Base-by-base conservation (phyloP, 1,140 invertebrate species). In the Pinna nobilis region DNA sequence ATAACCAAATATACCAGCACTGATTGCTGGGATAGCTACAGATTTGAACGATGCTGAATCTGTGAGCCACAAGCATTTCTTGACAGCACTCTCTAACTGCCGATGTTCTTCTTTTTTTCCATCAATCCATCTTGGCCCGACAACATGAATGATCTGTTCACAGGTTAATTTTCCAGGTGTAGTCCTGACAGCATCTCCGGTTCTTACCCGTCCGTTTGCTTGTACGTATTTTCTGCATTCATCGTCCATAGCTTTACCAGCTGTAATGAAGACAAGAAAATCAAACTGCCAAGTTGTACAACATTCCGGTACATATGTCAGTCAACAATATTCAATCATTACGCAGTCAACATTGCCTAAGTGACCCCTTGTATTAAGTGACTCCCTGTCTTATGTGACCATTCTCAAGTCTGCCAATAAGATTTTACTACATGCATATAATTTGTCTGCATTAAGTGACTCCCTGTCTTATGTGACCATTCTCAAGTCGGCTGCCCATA, bases 1-100 rank as follows among this genome's bases (percentile, higher is more conserved):
- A 68, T 80, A 83, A 5, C 75, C 51, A 78, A 76, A 85, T 39
- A 81, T 76, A 1, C 83, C 83, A n/a, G 82, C 72, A 72, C 80
- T 79, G 3, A 85, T 23, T 1, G 81, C 76, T 39, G 83, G 83
- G 20, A 83, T 33, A 2, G 79, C 82, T 25, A 85, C 67, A 0
- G 74, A 68, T 47, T 37, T 23, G 2, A 68, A 67, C 4, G 51
- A 64, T 37, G 47, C 35, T 20, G 73, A 61, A n/a, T 73, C 69
- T 18, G 77, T 50, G 11, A 70, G 9, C 15, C 49, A 32, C 41
- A 85, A 44, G 53, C 76, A 72, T 25, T 68, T 71, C 13, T 39
- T 18, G 9, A 84, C 70, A 15, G 78, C 75, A 23, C 73, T 65
- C 41, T 59, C 61, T 0, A 85, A 71, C 3, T 47, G 18, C 0